A percentile compares a stretch with the other conserved stretches of the same genome.
These are phyloP conservation scores for Lordiphosa stackelbergi DNA, from an alignment of 1,140 invertebrate species.

Conservation along the genomic window DNA sequence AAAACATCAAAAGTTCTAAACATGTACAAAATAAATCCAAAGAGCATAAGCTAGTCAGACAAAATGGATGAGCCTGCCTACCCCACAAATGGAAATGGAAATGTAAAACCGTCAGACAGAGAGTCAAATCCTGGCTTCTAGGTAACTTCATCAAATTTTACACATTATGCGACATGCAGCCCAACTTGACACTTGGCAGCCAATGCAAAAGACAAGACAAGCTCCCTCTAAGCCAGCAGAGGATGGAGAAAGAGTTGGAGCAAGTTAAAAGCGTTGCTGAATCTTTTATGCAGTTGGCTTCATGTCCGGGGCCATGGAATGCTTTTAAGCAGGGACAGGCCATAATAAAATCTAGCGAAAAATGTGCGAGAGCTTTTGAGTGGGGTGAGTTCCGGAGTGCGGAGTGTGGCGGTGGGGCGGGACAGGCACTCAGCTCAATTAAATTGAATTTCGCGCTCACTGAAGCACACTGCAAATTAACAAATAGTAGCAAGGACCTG, in stretches of 20 bases:
- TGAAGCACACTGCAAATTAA: conserved; percentile 75
- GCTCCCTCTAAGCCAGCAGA: conserved; percentile 22
- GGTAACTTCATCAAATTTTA: conserved; percentile 70
- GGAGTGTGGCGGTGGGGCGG: background rate
- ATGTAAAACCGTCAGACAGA: conserved; percentile 10
- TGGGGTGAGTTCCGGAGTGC: background rate
- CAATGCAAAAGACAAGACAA: conserved; percentile 35
- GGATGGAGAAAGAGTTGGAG: conserved; percentile 14
- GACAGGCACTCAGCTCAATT: conserved; percentile 71
- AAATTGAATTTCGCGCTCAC: conserved; percentile 75
- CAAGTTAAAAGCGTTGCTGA: conserved; percentile 74
- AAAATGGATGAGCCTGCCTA: conserved; percentile 56
- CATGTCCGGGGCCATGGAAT: conserved; percentile 48
- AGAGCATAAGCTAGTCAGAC: conserved; percentile 10
- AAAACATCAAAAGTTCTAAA: too few species aligned
- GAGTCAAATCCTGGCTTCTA: conserved; percentile 39
- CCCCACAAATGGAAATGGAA: background rate
- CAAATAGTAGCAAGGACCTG: conserved; percentile 48
- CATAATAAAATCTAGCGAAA: conserved; percentile 69
- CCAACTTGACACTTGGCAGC: conserved; percentile 65
- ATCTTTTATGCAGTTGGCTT: conserved; percentile 67
- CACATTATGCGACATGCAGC: conserved; percentile 68
- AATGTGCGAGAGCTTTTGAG: conserved; percentile 62
- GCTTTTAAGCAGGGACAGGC: conserved; percentile 65
- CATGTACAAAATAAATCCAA: too few species aligned